Evolutionary conservation across 2,113 vertebrate genomes (phyloP).

Genomic region (Calypte anna): DNA sequence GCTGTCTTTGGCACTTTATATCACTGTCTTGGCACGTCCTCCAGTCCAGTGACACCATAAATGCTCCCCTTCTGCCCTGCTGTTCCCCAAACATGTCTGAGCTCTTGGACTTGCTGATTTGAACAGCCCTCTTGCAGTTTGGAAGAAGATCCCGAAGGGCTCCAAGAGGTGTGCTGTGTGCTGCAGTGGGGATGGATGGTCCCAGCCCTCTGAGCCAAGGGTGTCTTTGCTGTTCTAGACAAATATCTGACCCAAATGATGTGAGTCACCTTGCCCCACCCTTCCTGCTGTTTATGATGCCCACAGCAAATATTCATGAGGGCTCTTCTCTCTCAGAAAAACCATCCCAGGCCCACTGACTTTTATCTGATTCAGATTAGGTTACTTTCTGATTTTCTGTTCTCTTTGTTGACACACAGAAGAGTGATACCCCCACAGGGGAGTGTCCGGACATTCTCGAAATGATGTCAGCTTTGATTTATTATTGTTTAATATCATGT

Average conservation of each 20-base stretch:
- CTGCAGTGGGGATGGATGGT: accelerated
- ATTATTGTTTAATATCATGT: conserved; percentile 45
- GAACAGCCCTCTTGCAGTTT: background rate
- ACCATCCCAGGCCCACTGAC: background rate
- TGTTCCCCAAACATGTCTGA: background rate
- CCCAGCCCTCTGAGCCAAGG: accelerated
- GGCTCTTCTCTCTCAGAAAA: background rate
- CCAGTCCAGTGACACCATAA: accelerated
- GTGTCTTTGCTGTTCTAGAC: background rate
- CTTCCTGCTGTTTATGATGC: background rate
- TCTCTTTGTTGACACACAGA: background rate
- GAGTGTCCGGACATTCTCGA: background rate
- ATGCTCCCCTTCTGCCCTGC: background rate
- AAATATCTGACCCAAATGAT: background rate
- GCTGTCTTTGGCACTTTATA: background rate
- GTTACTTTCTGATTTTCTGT: conserved; percentile 23
- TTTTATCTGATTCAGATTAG: background rate
- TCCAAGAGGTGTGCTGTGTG: background rate
- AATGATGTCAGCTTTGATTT: conserved; percentile 57
- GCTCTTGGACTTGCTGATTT: background rate
- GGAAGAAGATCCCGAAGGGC: background rate
- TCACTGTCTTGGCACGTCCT: background rate
- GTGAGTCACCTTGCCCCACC: background rate
- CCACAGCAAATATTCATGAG: background rate
- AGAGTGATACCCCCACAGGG: background rate